Conservation (phyloP, 2,888 invertebrate genomes). For the Ennomos fuscantarius region DNA sequence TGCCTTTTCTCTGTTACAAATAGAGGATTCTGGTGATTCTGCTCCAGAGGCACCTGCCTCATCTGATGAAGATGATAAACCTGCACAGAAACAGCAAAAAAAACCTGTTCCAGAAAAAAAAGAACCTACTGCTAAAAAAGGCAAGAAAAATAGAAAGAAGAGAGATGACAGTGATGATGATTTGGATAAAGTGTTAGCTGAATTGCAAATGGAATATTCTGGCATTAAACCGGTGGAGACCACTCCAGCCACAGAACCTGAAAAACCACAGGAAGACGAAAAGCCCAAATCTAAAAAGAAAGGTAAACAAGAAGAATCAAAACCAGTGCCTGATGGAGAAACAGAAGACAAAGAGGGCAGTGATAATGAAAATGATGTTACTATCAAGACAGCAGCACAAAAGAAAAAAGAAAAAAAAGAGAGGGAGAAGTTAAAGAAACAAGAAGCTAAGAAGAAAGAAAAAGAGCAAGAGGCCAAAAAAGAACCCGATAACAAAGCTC, state of each 20-base stretch:
- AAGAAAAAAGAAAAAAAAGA: constrained; percentile 96
- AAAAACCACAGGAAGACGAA: constrained; percentile 69
- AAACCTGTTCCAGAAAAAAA: constrained; percentile 72
- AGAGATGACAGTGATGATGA: constrained; percentile 92
- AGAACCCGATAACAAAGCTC: constrained; percentile 42
- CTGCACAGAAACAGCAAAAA: constrained; percentile 65
- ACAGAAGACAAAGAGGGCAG: constrained; percentile 73
- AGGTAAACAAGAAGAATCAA: constrained; percentile 67
- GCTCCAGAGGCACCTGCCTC: constrained; percentile 72
- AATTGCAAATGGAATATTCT: constrained; percentile 92
- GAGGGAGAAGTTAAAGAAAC: constrained; percentile 90
- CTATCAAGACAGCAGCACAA: constrained; percentile 92
- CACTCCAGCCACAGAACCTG: constrained; percentile 66
- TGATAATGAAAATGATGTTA: constrained; percentile 84
- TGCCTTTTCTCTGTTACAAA: constrained; percentile 88
- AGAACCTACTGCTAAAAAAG: constrained; percentile 87
- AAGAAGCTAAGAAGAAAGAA: constrained; percentile 87
- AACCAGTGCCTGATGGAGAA: constrained; percentile 56
- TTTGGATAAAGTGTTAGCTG: constrained; percentile 92
- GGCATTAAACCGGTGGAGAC: constrained; percentile 83
- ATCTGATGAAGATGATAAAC: constrained; percentile 73
- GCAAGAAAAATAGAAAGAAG: constrained; percentile 90
- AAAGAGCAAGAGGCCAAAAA: constrained; percentile 67
- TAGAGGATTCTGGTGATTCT: constrained; percentile 86
- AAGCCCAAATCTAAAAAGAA: constrained; percentile 75